These are phyloP conservation scores for Caenorhabditis parvicauda DNA, from an alignment of 2,888 invertebrate species.

Conservation along the genomic window DNA sequence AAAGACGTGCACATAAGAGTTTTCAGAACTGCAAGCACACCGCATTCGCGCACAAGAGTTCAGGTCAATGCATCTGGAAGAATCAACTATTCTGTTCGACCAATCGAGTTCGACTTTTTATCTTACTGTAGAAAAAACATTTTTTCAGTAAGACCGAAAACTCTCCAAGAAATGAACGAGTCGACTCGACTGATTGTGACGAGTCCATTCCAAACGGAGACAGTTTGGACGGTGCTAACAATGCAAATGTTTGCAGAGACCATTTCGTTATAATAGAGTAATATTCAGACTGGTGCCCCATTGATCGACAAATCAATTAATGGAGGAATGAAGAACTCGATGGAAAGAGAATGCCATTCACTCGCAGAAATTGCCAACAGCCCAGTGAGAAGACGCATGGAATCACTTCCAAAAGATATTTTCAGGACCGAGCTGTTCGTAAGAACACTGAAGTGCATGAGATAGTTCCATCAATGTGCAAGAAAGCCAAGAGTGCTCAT, in stretches of 20 bases:
- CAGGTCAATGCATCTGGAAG: conserved; percentile 35
- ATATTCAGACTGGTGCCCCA: no score
- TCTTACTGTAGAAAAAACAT: not conserved
- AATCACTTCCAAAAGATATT: not conserved
- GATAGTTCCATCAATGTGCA: conserved; percentile 29
- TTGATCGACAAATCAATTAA: no score
- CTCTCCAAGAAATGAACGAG: conserved; percentile 17
- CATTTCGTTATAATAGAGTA: no score
- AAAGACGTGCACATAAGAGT: not conserved
- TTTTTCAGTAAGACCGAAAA: conserved; percentile 19
- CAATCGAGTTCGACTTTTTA: conserved; percentile 25
- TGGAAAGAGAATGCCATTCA: conserved; percentile 55
- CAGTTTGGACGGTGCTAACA: conserved; percentile 28
- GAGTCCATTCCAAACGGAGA: conserved; percentile 40
- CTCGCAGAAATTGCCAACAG: conserved; percentile 47
- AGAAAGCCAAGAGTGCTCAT: conserved; percentile 33
- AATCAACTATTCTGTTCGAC: conserved; percentile 46
- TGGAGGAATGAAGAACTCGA: conserved; percentile 23
- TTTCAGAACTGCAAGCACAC: conserved; percentile 44
- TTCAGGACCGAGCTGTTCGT: conserved; percentile 21
- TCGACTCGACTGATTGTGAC: conserved; percentile 46
- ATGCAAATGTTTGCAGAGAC: conserved; percentile 5
- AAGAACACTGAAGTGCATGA: conserved; percentile 48
- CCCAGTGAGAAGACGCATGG: not conserved
- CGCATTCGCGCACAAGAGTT: conserved; percentile 37